These are phyloP conservation scores for Stichodactyla helianthus DNA, from an alignment of 64 coral and sea anemone species.

Conservation along the genomic window DNA sequence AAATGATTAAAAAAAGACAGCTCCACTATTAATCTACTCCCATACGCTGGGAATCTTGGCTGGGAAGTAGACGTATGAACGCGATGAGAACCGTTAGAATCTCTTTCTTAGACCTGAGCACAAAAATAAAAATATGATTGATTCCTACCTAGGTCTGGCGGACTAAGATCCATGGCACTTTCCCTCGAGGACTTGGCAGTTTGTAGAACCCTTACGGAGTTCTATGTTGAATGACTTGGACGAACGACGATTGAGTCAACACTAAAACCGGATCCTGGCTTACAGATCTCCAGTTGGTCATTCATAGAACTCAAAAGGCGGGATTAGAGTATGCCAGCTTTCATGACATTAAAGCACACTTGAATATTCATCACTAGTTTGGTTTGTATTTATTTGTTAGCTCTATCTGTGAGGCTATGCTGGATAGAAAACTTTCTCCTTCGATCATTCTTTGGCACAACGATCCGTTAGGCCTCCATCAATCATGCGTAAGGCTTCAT, in stretches of 20 bases:
- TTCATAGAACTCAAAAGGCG: constrained; percentile 44
- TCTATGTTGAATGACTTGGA: constrained; percentile 33
- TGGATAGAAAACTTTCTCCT: neutral
- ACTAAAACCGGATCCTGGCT: constrained; percentile 62
- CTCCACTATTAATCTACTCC: neutral
- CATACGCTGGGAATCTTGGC: neutral
- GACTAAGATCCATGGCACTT: constrained; percentile 23
- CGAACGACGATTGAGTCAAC: constrained; percentile 46
- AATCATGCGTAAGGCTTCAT: constrained; percentile 1
- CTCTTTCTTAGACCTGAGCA: neutral
- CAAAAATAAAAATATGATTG: neutral
- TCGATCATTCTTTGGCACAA: neutral
- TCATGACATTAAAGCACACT: constrained; percentile 18
- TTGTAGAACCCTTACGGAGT: constrained; percentile 26
- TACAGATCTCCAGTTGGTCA: constrained; percentile 52
- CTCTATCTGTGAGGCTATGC: neutral
- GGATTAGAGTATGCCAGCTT: constrained; percentile 55
- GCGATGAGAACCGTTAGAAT: neutral
- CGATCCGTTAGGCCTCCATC: neutral
- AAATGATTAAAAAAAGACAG: constrained; percentile 21
- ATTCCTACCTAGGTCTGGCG: constrained; percentile 22
- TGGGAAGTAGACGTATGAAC: neutral
- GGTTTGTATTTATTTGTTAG: constrained; percentile 39
- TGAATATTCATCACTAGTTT: constrained; percentile 54
- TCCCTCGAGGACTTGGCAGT: constrained; percentile 16